These are phyloP conservation scores for Netelia inedita DNA, from an alignment of 2,888 invertebrate species.

Conservation along the genomic window DNA sequence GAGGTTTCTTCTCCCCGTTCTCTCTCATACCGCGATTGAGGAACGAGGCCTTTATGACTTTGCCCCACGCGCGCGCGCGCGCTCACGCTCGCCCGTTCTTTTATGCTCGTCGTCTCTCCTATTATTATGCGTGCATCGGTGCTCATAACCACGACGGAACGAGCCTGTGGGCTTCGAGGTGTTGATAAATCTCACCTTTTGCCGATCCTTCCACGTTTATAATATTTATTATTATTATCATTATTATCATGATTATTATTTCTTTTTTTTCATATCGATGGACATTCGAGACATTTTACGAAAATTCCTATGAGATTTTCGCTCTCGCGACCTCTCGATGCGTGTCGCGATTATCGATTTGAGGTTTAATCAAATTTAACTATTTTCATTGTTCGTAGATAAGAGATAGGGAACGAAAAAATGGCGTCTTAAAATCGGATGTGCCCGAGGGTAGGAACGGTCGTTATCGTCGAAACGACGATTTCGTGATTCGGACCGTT, in stretches of 20 bases:
- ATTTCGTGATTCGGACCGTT: constrained; percentile 11
- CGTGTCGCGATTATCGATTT: no score
- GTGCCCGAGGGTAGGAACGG: no score
- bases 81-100: constrained; percentile 67
- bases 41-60: constrained; percentile 80
- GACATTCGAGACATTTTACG: no score
- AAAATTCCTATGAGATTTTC: no score
- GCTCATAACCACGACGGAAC: constrained; percentile 49
- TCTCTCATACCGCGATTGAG: constrained; percentile 79
- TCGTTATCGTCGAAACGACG: background rate
- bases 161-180: constrained; percentile 13
- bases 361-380: no score
- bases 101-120: constrained; percentile 75
- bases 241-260: no score
- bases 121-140: constrained; percentile 83
- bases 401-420: no score
- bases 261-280: no score
- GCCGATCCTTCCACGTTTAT: background rate
- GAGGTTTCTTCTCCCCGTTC: constrained; percentile 26
- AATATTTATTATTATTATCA: constrained; percentile 12
- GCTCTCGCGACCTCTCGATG: no score
- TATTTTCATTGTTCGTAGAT: no score
- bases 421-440: no score
- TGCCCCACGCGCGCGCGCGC: constrained; percentile 69
- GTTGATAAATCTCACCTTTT: background rate